These are phyloP conservation scores for Heterodera schachtii DNA, from an alignment of 1,140 invertebrate species.

Conservation along the genomic window DNA sequence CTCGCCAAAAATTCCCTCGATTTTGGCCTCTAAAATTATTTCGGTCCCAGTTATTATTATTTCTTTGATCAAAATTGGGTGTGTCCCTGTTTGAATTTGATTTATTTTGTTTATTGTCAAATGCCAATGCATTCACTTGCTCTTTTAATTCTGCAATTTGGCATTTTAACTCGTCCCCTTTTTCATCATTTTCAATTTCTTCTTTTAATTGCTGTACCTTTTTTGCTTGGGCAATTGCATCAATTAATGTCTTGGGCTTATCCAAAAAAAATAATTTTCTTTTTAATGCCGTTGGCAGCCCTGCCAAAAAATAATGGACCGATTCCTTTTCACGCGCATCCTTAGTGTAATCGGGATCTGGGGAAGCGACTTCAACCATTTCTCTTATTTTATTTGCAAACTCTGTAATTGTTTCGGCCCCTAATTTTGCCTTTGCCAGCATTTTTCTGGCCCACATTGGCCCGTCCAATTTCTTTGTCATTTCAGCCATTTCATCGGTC, in stretches of 20 bases:
- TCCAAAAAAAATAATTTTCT: constrained; percentile 1
- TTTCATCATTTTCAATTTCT: constrained; percentile 3
- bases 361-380: not conserved
- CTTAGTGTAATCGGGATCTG: not conserved
- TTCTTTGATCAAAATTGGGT: not conserved
- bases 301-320: not conserved
- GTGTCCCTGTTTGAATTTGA: not conserved
- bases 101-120: not conserved
- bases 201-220: not conserved
- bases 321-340: not conserved
- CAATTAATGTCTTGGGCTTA: not conserved
- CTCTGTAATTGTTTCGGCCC: not conserved
- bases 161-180: not conserved
- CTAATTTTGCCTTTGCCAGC: not conserved
- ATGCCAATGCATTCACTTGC: not conserved
- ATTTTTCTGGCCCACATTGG: not conserved
- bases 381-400: not conserved
- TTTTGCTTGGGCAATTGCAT: not conserved
- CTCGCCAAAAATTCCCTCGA: not conserved
- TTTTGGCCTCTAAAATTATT: not conserved
- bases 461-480: not conserved
- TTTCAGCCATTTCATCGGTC: not conserved
- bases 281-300: not conserved
- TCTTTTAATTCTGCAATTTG: not conserved
- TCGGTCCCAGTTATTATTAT: not conserved